Base-by-base conservation (phyloP, 2,888 invertebrate species). In the Amiota mariae region DNA sequence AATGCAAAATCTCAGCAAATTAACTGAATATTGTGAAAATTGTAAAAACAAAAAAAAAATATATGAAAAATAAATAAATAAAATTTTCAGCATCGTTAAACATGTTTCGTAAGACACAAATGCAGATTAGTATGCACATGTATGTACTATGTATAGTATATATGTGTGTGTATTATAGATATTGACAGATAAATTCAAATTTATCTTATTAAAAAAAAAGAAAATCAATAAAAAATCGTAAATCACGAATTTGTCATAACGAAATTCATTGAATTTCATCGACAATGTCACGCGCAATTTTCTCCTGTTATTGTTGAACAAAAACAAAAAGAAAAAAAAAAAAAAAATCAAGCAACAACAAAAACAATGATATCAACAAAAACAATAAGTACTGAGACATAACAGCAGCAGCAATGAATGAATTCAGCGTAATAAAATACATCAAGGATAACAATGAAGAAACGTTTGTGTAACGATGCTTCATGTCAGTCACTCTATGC, bases 341-440 rank as follows among this genome's bases (percentile, higher is more conserved):
- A 59, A 20, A 18, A n/a, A 54, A 12, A 54, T 6, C n/a, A 59
- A 59, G 48, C 18, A 64, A 64, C 2, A 64, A 47, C 64, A 64
- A 64, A n/a, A 24, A 9, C 57, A 57, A 18, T 11, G 18, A 10
- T 57, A n/a, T 15, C 57, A 15, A 13, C 57, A 57, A 57, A 8
- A n/a, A n/a, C 10, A 15, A 57, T 10, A 18, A 57, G 15, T 54
- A 15, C 82, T 75, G 77, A 81, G 84, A 85, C 85, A 84, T 84
- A 82, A 82, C 85, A 84, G 81, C 81, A 84, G 81, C 81, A 83
- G 76, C 75, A 78, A 75, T 74, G 77, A 77, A 75, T 73, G 76
- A 54, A 54, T 54, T n/a, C 18, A 18, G 12, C 57, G n/a, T 2
- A 15, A n/a, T n/a, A 15, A 36, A 57, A 57, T 18, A 18, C 15